phyloP scores from a whole-genome alignment of 2,888 invertebrate species.

The Cartodere bifasciata region DNA sequence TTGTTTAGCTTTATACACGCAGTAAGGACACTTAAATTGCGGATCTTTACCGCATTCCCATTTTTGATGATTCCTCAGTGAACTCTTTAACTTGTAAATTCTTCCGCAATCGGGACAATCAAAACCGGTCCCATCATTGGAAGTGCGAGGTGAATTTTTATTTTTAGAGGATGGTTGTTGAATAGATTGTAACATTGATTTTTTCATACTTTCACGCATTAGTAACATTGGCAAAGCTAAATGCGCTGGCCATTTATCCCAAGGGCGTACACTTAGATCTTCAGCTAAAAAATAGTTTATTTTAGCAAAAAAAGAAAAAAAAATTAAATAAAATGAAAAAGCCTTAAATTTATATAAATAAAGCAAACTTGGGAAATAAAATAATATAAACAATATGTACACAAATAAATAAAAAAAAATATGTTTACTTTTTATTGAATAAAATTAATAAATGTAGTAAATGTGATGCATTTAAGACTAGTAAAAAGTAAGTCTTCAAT shows the following conservation, averaged over 20 bases:
- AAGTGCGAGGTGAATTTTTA: constrained; percentile 18
- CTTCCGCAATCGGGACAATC: constrained; percentile 72
- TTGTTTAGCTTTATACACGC: constrained; percentile 72
- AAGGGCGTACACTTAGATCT: constrained; percentile 58
- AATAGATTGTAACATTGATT: constrained; percentile 29
- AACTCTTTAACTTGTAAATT: constrained; percentile 77
- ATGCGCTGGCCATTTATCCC: constrained; percentile 64
- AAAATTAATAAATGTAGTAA: too few relatives aligned
- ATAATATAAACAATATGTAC: too few relatives aligned
- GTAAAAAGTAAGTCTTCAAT: too few relatives aligned
- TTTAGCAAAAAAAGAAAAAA: constrained; percentile 13
- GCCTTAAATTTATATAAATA: too few relatives aligned
- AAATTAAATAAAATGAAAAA: constrained; percentile 3
- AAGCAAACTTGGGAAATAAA: too few relatives aligned
- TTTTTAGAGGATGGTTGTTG: constrained; percentile 16
- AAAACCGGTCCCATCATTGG: constrained; percentile 41
- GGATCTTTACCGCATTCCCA: constrained; percentile 81
- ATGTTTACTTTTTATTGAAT: too few relatives aligned
- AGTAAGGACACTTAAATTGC: constrained; percentile 70
- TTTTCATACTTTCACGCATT: constrained; percentile 40
- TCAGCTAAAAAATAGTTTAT: constrained; percentile 39
- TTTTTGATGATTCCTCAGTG: constrained; percentile 70
- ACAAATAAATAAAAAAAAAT: too few relatives aligned
- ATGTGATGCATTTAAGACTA: too few relatives aligned
- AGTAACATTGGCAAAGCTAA: constrained; percentile 58